These are phyloP conservation scores for Ophiothrix spiculata DNA, from an alignment of 35 echinoderm and acorn worm genomes.

Conservation along the genomic window DNA sequence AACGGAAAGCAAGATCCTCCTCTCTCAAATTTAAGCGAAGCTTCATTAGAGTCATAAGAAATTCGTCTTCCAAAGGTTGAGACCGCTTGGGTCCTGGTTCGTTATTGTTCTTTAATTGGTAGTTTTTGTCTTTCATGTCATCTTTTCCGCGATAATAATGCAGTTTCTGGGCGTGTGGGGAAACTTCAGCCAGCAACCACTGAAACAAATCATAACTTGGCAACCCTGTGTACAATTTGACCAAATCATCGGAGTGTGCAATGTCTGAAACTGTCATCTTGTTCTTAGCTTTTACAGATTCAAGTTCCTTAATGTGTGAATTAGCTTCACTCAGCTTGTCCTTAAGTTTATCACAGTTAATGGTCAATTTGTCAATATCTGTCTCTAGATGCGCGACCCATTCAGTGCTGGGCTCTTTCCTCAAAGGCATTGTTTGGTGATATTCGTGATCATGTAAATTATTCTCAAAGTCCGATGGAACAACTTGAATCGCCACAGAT, in stretches of 20 bases:
- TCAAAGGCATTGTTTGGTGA: background rate
- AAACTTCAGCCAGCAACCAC: constrained; percentile 20
- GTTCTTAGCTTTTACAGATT: background rate
- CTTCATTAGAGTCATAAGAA: constrained; percentile 57
- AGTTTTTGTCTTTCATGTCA: background rate
- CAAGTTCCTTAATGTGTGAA: background rate
- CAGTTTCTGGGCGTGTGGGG: background rate
- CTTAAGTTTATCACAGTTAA: background rate
- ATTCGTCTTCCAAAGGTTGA: constrained; percentile 27
- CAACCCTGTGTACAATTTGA: background rate
- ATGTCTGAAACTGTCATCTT: constrained; percentile 20
- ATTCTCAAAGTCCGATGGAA: background rate
- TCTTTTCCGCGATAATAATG: constrained; percentile 18
- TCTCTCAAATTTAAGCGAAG: constrained; percentile 53
- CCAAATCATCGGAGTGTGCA: background rate
- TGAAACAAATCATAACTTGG: background rate
- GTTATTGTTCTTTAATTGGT: background rate
- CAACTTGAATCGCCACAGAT: constrained; percentile 30
- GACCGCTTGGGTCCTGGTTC: constrained; percentile 11
- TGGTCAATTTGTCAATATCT: background rate
- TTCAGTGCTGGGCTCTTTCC: background rate
- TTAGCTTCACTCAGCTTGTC: background rate
- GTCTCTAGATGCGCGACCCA: constrained; percentile 24
- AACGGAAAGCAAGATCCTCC: constrained; percentile 54
- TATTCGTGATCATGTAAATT: background rate